A percentile compares a stretch with the other conserved stretches of the same genome.
Conservation (phyloP, 2,113 vertebrate species). For the Cynopterus brachyotis region DNA sequence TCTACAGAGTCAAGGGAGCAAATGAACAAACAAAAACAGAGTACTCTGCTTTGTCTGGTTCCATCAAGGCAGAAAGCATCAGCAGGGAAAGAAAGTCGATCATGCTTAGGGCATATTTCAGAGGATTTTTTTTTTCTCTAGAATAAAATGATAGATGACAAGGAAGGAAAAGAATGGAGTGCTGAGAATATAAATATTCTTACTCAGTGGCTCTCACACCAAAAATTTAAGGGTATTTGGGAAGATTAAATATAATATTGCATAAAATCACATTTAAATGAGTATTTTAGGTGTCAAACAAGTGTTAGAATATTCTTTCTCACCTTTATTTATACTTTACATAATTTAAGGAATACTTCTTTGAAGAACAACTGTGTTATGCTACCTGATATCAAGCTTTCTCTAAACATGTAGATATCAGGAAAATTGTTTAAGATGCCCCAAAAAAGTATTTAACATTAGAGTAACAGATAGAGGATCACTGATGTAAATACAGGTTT, state of each 20-base stretch:
- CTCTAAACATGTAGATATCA: neutral
- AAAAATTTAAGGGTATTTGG: neutral
- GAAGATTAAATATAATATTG: neutral
- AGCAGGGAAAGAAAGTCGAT: neutral
- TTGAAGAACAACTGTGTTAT: neutral
- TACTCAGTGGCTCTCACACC: neutral
- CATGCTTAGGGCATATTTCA: neutral
- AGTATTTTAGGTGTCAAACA: neutral
- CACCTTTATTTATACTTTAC: neutral
- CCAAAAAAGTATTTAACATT: neutral
- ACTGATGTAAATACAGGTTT: neutral
- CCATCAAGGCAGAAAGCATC: neutral
- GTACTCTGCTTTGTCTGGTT: neutral
- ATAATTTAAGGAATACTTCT: neutral
- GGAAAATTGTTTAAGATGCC: neutral
- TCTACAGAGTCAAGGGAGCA: neutral
- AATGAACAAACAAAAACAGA: neutral
- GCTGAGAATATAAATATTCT: neutral
- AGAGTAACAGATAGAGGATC: neutral
- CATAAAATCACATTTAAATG: slow-evolving; percentile 13
- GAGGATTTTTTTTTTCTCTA: neutral
- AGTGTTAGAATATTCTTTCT: neutral
- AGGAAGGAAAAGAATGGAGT: neutral
- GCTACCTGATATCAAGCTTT: neutral
- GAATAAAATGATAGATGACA: neutral